phyloP scores from a whole-genome alignment of 2,797 vertebrate species.

The Pseudomugil tenellus region DNA sequence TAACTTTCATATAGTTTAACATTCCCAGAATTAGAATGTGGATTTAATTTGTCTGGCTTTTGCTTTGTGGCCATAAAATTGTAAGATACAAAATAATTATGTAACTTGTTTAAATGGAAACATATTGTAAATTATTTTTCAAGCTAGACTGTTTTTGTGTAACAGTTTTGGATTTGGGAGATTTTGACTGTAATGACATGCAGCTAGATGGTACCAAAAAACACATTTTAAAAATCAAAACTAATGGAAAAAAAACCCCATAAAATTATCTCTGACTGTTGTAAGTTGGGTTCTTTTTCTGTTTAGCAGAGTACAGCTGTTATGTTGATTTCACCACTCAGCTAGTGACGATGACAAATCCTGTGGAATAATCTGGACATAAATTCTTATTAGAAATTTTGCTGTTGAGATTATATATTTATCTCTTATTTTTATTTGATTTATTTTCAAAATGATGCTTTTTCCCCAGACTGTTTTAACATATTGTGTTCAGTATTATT shows the following conservation, averaged over 20 bases:
- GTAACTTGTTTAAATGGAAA: too few species aligned
- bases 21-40: too few species aligned
- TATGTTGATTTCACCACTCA: neutral
- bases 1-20: too few species aligned
- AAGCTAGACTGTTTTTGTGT: too few species aligned
- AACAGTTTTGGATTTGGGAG: neutral
- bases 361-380: neutral
- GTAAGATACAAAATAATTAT: neutral
- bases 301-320: neutral
- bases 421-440: too few species aligned
- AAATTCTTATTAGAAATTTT: neutral
- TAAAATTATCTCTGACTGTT: too few species aligned
- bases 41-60: too few species aligned
- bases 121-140: neutral
- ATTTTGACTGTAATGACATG: neutral
- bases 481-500: neutral
- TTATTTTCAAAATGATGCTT: neutral
- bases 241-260: neutral
- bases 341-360: neutral
- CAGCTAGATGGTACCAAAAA: neutral
- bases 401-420: neutral
- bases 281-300: too few species aligned
- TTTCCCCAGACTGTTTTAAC: neutral
- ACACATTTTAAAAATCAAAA: neutral
- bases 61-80: neutral